Evolutionary conservation across 2,888 invertebrate species (phyloP), one percentile per base, ranked within the genome.

Genomic region (Noctua janthina): DNA sequence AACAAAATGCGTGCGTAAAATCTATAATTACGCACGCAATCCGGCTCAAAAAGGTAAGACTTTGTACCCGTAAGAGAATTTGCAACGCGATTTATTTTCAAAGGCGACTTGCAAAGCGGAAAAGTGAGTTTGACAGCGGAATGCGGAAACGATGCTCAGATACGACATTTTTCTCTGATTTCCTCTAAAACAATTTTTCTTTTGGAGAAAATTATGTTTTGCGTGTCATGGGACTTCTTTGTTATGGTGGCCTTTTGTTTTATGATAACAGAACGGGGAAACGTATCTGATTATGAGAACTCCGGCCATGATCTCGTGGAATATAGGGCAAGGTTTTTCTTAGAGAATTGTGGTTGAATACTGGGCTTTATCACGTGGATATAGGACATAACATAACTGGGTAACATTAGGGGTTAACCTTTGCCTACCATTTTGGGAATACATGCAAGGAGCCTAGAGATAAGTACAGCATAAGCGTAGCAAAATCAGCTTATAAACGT

Each of bases 21-120:
- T 89, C 84, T 79, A 78, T 88, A 89, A 89, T 88, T 86, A 89
- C 80, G 76, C 39, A 68, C 43, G 79, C 70, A 81, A 85, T 83
- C 67, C 73, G 67, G 35, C 56, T 43, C 20, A 10, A 81, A 83
- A 88, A 86, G 78, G 79, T 86, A 82, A 17, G 59, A 74, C 66
- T 70, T 10, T 56, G 71, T 81, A 49, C 56, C 46, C 73, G 20
- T 81, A 70, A 76, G 72, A 64, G 73, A 78, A 72, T 87, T 86
- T 78, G 66, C 74, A 74, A 82, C 74, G 69, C 80, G 43, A 85
- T 88, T 79, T 78, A 73, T 83, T 79, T 70, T 54, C 78, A 78
- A 88, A 85, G 70, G 4, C 23, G 69, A 54, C 54, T 78, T 70
- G 64, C 35, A 74, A 81, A 81, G 75, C 75, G 79, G 83, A 78